Conservation (phyloP, 2,888 invertebrate species). For the Scotopteryx bipunctaria region DNA sequence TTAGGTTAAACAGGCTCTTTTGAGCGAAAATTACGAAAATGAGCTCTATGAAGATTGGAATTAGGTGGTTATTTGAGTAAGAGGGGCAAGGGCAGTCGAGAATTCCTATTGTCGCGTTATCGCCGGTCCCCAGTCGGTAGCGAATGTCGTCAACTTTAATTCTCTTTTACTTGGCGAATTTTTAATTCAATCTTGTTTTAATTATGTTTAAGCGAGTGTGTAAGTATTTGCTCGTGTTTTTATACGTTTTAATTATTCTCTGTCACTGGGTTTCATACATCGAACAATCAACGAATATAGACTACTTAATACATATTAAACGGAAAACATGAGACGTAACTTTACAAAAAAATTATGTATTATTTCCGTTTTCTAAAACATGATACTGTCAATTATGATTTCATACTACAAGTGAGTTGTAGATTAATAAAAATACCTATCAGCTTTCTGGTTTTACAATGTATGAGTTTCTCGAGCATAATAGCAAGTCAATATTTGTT, state of each 20-base stretch:
- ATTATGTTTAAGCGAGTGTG: constrained; percentile 31
- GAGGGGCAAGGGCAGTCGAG: constrained; percentile 57
- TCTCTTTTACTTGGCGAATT: constrained; percentile 69
- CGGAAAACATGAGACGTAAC: too few relatives aligned
- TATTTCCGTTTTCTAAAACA: too few relatives aligned
- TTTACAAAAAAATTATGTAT: too few relatives aligned
- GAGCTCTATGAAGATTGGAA: constrained; percentile 48
- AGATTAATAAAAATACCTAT: too few relatives aligned
- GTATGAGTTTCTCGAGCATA: too few relatives aligned
- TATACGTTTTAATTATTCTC: neutral
- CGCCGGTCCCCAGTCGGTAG: constrained; percentile 64
- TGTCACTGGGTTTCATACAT: neutral
- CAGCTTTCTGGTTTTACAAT: too few relatives aligned
- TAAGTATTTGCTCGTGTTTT: constrained; percentile 7
- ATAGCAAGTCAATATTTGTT: too few relatives aligned
- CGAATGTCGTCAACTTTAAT: constrained; percentile 72
- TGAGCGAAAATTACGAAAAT: constrained; percentile 38
- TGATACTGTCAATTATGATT: too few relatives aligned
- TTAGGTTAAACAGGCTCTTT: constrained; percentile 59
- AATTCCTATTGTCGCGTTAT: constrained; percentile 78
- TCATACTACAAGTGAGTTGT: too few relatives aligned
- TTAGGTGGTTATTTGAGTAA: constrained; percentile 66
- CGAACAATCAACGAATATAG: too few relatives aligned
- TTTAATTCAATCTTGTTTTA: constrained; percentile 67
- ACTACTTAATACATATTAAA: too few relatives aligned